phyloP scores from a whole-genome alignment of 2,797 vertebrate genomes.

The Melanotaenia boesemani region DNA sequence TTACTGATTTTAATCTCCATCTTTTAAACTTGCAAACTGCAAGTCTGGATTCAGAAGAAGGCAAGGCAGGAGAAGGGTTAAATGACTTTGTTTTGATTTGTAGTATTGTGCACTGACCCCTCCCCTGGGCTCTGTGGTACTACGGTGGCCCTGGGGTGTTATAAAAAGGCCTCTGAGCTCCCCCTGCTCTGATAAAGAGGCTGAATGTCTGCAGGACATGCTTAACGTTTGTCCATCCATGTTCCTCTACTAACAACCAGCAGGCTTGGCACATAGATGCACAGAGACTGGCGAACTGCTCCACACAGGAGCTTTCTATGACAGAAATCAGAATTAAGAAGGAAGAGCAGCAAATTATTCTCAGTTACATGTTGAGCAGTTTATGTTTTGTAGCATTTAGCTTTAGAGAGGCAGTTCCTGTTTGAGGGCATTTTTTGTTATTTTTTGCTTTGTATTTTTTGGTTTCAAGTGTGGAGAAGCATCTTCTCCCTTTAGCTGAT shows the following conservation, averaged over 20 bases:
- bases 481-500: conserved; percentile 43
- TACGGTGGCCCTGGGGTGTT: conserved; percentile 68
- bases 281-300: conserved; percentile 74
- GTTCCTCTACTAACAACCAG: conserved; percentile 76
- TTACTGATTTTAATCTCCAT: not conserved
- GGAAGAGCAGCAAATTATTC: conserved; percentile 54
- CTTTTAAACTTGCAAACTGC: not conserved
- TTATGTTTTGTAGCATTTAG: conserved; percentile 64
- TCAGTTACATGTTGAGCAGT: conserved; percentile 60
- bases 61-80: conserved; percentile 75
- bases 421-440: conserved; percentile 45
- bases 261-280: conserved; percentile 74
- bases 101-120: conserved; percentile 78
- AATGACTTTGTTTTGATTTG: conserved; percentile 78
- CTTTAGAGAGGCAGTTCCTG: conserved; percentile 60
- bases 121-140: conserved; percentile 73
- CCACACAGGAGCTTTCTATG: conserved; percentile 79
- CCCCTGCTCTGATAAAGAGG: conserved; percentile 82
- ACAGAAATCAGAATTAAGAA: conserved; percentile 66
- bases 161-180: conserved; percentile 84
- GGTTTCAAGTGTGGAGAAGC: conserved; percentile 44
- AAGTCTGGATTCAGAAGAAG: conserved; percentile 17
- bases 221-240: conserved; percentile 80
- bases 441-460: conserved; percentile 45
- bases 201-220: conserved; percentile 85